Conservation (phyloP, 1,140 invertebrate genomes). For the Maconellicoccus hirsutus region DNA sequence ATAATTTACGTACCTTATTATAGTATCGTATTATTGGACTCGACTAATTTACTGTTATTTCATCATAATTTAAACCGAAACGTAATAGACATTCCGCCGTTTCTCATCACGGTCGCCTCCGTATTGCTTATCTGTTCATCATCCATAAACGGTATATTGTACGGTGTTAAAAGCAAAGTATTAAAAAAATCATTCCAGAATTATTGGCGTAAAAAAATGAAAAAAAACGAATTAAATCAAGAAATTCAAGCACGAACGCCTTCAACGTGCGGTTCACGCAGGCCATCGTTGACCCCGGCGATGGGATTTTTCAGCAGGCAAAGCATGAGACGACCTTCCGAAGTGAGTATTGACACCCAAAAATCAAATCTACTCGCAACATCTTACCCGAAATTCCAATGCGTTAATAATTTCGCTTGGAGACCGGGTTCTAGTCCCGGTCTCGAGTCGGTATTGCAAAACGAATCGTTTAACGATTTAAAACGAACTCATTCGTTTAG, state of each 20-base stretch:
- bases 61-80: background rate
- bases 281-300: constrained; percentile 53
- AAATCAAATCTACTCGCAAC: constrained; percentile 1
- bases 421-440: constrained; percentile 37
- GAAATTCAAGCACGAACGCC: constrained; percentile 65
- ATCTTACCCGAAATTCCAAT: constrained; percentile 31
- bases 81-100: background rate
- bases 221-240: constrained; percentile 58
- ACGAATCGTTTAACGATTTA: background rate
- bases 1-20: constrained; percentile 63
- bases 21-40: constrained; percentile 46
- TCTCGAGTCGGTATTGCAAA: constrained; percentile 31
- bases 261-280: constrained; percentile 55
- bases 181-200: constrained; percentile 59
- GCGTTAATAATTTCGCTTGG: constrained; percentile 35
- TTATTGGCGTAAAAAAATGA: constrained; percentile 66
- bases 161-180: constrained; percentile 59
- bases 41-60: constrained; percentile 34
- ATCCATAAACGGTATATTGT: constrained; percentile 58
- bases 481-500: constrained; percentile 9
- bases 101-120: constrained; percentile 43
- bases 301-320: constrained; percentile 36
- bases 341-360: constrained; percentile 23
- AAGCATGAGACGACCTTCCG: constrained; percentile 28
- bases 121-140: constrained; percentile 52